phyloP scores from a whole-genome alignment of 2,797 vertebrate genomes.

The Pantherophis vulpinus region DNA sequence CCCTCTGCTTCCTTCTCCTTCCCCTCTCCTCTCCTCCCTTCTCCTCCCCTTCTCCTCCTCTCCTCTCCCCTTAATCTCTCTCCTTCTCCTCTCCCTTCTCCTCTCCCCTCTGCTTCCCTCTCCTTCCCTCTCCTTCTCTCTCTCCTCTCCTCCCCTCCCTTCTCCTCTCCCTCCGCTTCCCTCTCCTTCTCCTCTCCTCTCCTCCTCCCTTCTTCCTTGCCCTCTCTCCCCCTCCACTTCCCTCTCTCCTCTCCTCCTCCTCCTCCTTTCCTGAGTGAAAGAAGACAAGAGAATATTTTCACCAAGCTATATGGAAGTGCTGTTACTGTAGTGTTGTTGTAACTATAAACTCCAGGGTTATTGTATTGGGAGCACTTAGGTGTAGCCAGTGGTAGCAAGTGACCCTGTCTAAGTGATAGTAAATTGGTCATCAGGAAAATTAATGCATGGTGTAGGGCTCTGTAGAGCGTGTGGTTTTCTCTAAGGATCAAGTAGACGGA shows the following conservation, averaged over 20 bases:
- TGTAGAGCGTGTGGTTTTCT: not conserved
- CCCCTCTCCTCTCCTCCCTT: too few relatives aligned
- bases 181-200: too few relatives aligned
- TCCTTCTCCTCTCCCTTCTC: too few relatives aligned
- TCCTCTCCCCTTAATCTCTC: too few relatives aligned
- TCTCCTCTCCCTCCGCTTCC: too few relatives aligned
- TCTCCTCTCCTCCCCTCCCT: too few relatives aligned
- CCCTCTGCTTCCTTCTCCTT: too few relatives aligned
- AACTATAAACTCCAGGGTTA: not conserved
- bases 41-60: too few relatives aligned
- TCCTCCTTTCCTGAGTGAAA: not conserved
- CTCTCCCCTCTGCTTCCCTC: accelerated
- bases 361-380: not conserved
- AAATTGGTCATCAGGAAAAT: not conserved
- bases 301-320: not conserved
- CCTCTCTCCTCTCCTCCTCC: too few relatives aligned
- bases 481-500: not conserved
- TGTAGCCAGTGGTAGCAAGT: not conserved
- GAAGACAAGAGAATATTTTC: not conserved
- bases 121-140: too few relatives aligned
- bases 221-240: too few relatives aligned
- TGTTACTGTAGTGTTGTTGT: not conserved
- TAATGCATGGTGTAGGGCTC: not conserved
- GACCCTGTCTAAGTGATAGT: not conserved
- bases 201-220: too few relatives aligned